These are phyloP conservation scores for Chymomyza costata DNA, from an alignment of 1,140 invertebrate species.

Conservation along the genomic window DNA sequence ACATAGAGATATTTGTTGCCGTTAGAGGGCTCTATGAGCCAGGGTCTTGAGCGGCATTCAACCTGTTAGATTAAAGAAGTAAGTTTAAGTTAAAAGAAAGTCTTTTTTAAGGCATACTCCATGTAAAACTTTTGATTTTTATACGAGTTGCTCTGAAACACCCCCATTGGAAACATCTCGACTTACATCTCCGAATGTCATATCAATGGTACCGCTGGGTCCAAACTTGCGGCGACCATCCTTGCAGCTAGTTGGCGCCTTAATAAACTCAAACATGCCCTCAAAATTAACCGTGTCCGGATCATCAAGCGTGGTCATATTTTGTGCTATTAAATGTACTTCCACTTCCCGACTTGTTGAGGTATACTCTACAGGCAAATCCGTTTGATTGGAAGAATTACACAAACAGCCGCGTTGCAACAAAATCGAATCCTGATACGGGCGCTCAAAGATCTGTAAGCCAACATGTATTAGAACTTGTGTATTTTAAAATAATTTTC, in stretches of 20 bases:
- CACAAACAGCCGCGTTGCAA: constrained; percentile 82
- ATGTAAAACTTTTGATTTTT: no score
- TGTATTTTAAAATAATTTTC: background rate
- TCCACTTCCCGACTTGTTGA: constrained; percentile 86
- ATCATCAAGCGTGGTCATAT: constrained; percentile 90
- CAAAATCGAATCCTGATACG: constrained; percentile 81
- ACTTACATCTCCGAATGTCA: constrained; percentile 83
- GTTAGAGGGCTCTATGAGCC: constrained; percentile 85
- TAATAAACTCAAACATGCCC: constrained; percentile 87
- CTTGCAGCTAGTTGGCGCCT: constrained; percentile 80
- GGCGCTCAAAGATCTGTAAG: constrained; percentile 82
- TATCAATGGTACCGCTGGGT: constrained; percentile 85
- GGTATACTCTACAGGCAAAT: constrained; percentile 83
- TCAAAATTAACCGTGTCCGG: constrained; percentile 89
- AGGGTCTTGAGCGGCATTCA: constrained; percentile 85
- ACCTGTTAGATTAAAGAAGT: constrained; percentile 75
- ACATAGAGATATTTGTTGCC: constrained; percentile 76
- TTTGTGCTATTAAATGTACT: constrained; percentile 86
- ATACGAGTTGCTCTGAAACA: no score
- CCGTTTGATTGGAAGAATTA: constrained; percentile 72
- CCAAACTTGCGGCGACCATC: constrained; percentile 81
- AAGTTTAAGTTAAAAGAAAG: background rate
- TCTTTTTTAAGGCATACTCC: no score
- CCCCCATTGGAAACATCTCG: no score
- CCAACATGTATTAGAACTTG: constrained; percentile 5